Conservation (phyloP, 2,888 invertebrate species). For the Nomada ruficornis region DNA sequence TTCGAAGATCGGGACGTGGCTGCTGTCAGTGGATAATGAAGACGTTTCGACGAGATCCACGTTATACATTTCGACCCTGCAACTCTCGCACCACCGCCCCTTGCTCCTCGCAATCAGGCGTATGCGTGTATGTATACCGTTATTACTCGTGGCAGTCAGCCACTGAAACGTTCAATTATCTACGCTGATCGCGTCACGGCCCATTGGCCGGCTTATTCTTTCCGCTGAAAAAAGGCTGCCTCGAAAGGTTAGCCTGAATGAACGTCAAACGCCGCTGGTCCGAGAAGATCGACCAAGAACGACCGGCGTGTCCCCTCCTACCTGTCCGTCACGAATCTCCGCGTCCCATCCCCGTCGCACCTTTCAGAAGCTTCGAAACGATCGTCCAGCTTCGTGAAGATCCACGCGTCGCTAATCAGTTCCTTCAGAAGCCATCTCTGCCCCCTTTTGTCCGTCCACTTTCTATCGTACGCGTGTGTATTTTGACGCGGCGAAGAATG, state of each 20-base stretch:
- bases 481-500: conserved; percentile 74
- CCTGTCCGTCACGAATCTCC: conserved; percentile 16
- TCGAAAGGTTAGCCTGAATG: conserved; percentile 76
- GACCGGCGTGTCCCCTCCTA: conserved; percentile 35
- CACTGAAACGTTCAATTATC: conserved; percentile 81
- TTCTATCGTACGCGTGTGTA: conserved; percentile 54
- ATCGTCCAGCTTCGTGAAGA: conserved; percentile 18
- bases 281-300: conserved; percentile 48
- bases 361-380: conserved; percentile 31
- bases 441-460: conserved; percentile 32
- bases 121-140: conserved; percentile 70
- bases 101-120: conserved; percentile 65
- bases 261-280: conserved; percentile 75
- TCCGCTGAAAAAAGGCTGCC: conserved; percentile 75
- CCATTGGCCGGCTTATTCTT: conserved; percentile 69
- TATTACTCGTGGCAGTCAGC: conserved; percentile 74
- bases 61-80: conserved; percentile 31
- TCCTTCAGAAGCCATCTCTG: conserved; percentile 56
- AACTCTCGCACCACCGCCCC: conserved; percentile 40
- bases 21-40: conserved; percentile 71
- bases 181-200: conserved; percentile 75
- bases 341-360: background rate
- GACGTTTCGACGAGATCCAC: conserved; percentile 59
- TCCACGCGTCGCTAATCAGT: conserved; percentile 75
- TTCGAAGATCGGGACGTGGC: conserved; percentile 48